Base-by-base conservation (phyloP, 2,797 vertebrate species). In the Xiphorhynchus erythropygius region DNA sequence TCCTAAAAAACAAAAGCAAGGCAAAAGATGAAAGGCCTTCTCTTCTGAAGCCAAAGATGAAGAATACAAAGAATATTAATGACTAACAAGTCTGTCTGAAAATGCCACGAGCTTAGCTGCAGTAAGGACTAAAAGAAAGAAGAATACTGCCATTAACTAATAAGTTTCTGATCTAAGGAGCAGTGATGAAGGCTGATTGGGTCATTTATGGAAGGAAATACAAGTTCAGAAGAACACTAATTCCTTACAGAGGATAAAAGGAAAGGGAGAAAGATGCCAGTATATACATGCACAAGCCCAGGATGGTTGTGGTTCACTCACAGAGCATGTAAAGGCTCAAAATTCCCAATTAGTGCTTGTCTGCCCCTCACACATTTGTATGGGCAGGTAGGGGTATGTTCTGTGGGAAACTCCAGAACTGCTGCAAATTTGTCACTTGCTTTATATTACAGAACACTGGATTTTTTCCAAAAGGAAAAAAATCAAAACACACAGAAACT, bases 11-110 rank as follows among this genome's bases (percentile, higher is more conserved):
- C 92, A 96, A 95, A 95, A 93, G 89, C 46, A 65, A 95, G 63
- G 90, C 71, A 91, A 62, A 89, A 96, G 94, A 96, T 97, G 89
- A 96, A 96, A 97, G 80, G 59, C 84, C 83, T 52, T 62, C 86
- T 93, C 59, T 89, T 95, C 68, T 93, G 90, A 95, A 97, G 94
- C 95, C 92, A 95, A 87, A 86, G 92, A 95, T 92, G 93, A 95
- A 95, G 91, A 94, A 93, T 93, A 94, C 75, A 91, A 94, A 91
- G 93, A 95, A 93, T 91, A 96, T 95, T 93, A 96, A 97, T 87
- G 95, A 95, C 95, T 94, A 95, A 96, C 87, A 90, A 84, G 73
- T 82, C 92, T 89, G 82, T 33, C 87, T 89, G 78, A 49, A 89
- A 94, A 89, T 19, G 81, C 80, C 76, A 91, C 17, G 62, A 93